Percentiles rank a stretch among this genome's conserved stretches.
These are phyloP conservation scores for Lindbergichthys nudifrons DNA, from an alignment of 2,797 vertebrate genomes.

Conservation along the genomic window DNA sequence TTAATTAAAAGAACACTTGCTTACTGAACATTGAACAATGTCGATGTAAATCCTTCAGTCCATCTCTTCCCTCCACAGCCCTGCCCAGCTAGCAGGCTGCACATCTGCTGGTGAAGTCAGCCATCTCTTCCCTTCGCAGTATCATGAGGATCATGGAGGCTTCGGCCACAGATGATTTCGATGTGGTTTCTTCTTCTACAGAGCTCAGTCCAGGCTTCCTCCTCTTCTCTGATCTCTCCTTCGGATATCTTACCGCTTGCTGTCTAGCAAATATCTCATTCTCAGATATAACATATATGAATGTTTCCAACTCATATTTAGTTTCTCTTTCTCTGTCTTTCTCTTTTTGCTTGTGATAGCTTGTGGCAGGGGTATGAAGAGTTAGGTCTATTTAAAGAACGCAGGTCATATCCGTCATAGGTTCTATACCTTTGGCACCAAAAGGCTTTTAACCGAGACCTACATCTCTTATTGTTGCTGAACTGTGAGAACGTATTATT, in stretches of 20 bases:
- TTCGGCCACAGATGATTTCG: constrained; percentile 77
- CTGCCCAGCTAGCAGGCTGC: constrained; percentile 62
- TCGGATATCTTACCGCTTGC: constrained; percentile 41
- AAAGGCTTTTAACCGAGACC: constrained; percentile 35
- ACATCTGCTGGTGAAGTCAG: constrained; percentile 87
- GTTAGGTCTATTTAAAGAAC: constrained; percentile 61
- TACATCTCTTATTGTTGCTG: constrained; percentile 27
- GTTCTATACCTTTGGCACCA: constrained; percentile 42
- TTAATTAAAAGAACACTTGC: constrained; percentile 14
- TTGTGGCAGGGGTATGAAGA: constrained; percentile 40
- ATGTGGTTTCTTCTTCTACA: constrained; percentile 68
- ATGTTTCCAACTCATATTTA: constrained; percentile 9
- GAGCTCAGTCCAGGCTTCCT: constrained; percentile 56
- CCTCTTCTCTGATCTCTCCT: constrained; percentile 48
- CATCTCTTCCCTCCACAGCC: constrained; percentile 41
- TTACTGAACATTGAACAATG: constrained; percentile 31
- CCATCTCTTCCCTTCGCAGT: constrained; percentile 77
- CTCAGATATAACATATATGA: constrained; percentile 35
- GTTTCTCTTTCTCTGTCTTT: not conserved
- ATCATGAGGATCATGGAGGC: constrained; percentile 83
- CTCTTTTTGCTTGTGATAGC: constrained; percentile 14
- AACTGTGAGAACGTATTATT: constrained; percentile 28
- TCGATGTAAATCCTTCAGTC: constrained; percentile 40
- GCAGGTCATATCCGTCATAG: constrained; percentile 61
- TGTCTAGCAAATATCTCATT: constrained; percentile 33